Base-by-base conservation (phyloP, 2,797 vertebrate genomes). In the Pantherophis alleghaniensis region DNA sequence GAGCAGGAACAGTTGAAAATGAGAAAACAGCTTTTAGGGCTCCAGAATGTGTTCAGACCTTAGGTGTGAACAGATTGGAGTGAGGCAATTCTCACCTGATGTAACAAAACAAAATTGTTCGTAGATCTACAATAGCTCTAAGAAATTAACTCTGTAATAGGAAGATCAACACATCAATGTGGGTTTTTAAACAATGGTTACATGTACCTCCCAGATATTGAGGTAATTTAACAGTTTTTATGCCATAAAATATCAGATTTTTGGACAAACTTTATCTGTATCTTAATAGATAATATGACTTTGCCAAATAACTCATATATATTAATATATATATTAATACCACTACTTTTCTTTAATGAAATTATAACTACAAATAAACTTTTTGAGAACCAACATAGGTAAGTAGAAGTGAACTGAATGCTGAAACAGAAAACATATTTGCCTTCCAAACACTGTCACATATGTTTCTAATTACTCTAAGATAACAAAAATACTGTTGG, bases 21-120 rank as follows among this genome's bases (percentile, higher is more conserved):
- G 88, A 92, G 83, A 90, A 88, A 93, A 60, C 86, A 96, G 92
- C 94, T 97, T 94, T 12, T 92, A 95, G 91, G 94, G 91, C 92
- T 69, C 91, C 95, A 94, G 60, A 95, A 96, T 94, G 18, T 0
- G 69, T 92, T 91, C 94, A 94, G 91, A 94, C 91, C 91, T 96
- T 28, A 89, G 92, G 22, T 92, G 94, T 95, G 92, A 96, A 94
- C 90, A 95, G 92, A 94, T 92, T 94, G 63, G 66, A 90, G 92
- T 94, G 93, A 94, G 92, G 63, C 92, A 92, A 95, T 87, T 89
- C 90, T 87, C 79, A 92, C 91, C 93, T 94, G 60, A 74, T 91
- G 87, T 59, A 63, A 92, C 86, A 89, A 87, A 90, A 90, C 79
- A 86, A 86, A 83, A 79, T 47, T 56, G 22, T 92, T 86, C 47